Base-by-base conservation (phyloP, 2,797 vertebrate genomes). In the Notolepis coatsorum region DNA sequence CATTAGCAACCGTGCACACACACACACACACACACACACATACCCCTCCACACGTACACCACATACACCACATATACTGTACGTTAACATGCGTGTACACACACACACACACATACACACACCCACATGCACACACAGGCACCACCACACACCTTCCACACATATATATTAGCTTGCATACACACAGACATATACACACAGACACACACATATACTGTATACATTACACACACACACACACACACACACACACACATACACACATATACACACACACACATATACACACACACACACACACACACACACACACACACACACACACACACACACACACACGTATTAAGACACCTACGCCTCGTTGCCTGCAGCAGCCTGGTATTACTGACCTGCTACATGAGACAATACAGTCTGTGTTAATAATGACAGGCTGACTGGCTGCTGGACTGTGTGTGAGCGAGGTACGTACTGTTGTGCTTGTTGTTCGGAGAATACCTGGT, bases 21-120 rank as follows among this genome's bases (percentile, higher is more conserved):
- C 53, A 56, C 53, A 56, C 37, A 42, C 52, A 41, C 52, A 33
- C 56, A 59, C 27, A 23, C 77, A n/a, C n/a, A 84, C 73, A 71
- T 69, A 68, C 48, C 53, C n/a, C n/a, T n/a, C n/a, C 65, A 75
- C 27, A 63, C 42, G 31, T 46, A 15, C 46, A 50, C n/a, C 47
- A 49, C 41, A 48, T 43, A 48, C 49, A 51, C n/a, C 46, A 54
- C 51, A 25, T 35, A 25, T 35, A 39, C 51, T n/a, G n/a, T n/a
- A n/a, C n/a, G n/a, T n/a, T n/a, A n/a, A n/a, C n/a, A n/a, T n/a
- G n/a, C n/a, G 30, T 27, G 31, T 27, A 38, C 50, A 15, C 46
- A 50, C 47, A 49, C 41, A 48, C 56, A 48, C 49, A 51, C 46
- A 54, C 51, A 25, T 35, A 25, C 51, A 39, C 51, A 27, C 52